phyloP scores from a whole-genome alignment of 2,888 invertebrate species.

The Drosophila merina region DNA sequence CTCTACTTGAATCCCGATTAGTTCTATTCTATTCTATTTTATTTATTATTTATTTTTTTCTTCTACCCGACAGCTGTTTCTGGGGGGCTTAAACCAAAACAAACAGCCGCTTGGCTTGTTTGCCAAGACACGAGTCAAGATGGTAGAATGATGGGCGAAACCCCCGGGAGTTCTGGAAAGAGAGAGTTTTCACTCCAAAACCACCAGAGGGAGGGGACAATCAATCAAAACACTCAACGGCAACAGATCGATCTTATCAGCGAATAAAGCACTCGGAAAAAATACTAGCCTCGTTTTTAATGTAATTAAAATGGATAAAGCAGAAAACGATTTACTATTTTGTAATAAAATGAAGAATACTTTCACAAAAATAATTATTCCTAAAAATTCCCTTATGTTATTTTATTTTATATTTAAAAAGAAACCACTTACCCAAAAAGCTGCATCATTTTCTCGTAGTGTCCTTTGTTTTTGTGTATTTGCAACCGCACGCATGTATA shows the following conservation, averaged over 20 bases:
- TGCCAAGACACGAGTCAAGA: constrained; percentile 37
- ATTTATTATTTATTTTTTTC: not conserved
- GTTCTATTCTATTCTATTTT: not conserved
- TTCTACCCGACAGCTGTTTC: constrained; percentile 18
- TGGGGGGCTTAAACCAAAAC: constrained; percentile 10
- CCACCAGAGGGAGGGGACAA: not conserved
- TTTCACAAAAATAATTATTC: too few relatives aligned
- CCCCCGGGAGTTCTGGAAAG: not conserved
- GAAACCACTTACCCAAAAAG: not conserved
- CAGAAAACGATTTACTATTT: too few relatives aligned
- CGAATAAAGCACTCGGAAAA: constrained; percentile 1
- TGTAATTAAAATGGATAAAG: not conserved
- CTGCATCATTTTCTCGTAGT: not conserved
- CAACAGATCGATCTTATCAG: constrained; percentile 17
- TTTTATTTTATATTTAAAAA: not conserved
- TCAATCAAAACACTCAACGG: constrained; percentile 20
- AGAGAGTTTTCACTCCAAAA: constrained; percentile 3
- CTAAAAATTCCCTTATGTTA: not conserved
- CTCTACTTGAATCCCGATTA: constrained; percentile 20
- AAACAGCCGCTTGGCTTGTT: constrained; percentile 14
- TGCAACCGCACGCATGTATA: constrained; percentile 20
- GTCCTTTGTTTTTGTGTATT: constrained; percentile 4
- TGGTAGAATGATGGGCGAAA: not conserved
- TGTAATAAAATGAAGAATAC: too few relatives aligned
- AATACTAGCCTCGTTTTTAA: not conserved